These are phyloP conservation scores for Phoeniculus purpureus DNA, from an alignment of 2,797 vertebrate genomes.

Conservation along the genomic window DNA sequence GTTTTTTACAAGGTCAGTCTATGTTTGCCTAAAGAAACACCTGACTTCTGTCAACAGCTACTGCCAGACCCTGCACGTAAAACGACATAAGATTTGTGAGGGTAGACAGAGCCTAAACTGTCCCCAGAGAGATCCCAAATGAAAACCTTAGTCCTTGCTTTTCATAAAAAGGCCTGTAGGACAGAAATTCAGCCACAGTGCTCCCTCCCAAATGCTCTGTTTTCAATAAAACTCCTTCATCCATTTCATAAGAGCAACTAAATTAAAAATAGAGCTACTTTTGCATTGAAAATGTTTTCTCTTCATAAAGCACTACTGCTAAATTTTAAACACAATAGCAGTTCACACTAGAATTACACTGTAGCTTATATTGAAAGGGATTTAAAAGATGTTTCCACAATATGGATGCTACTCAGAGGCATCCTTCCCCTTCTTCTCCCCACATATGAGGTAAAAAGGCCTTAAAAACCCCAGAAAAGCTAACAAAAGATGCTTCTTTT, in stretches of 20 bases:
- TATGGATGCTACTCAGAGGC: background rate
- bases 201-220: background rate
- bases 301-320: constrained; percentile 40
- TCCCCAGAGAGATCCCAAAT: background rate
- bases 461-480: background rate
- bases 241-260: constrained; percentile 28
- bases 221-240: constrained; percentile 40
- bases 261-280: constrained; percentile 44
- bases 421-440: background rate
- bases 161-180: background rate
- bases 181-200: constrained; percentile 4
- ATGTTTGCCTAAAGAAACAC: background rate
- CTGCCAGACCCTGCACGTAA: background rate
- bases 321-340: constrained; percentile 37
- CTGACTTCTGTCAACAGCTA: background rate
- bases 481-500: background rate
- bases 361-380: constrained; percentile 22
- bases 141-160: background rate
- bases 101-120: background rate
- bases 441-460: background rate
- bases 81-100: background rate
- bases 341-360: background rate
- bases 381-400: constrained; percentile 30
- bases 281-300: constrained; percentile 47
- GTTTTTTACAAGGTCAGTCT: background rate